Base-by-base conservation (phyloP, 2,888 invertebrate species). In the Patella depressa region DNA sequence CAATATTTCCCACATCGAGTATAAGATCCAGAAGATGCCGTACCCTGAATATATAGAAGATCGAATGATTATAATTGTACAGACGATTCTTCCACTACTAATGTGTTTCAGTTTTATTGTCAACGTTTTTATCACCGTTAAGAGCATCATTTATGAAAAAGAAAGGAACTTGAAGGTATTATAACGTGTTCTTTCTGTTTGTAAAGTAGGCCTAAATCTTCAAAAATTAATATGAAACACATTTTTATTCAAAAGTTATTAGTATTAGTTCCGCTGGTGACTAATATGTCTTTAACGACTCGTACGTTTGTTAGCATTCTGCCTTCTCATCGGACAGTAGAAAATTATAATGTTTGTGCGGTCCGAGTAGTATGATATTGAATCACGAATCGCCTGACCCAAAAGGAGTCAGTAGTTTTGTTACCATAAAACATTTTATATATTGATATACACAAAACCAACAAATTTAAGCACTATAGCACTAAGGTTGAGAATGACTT, bases 51-150 rank as follows among this genome's bases (percentile, higher is more conserved):
- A 94, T 91, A 91, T 94, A 0, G 92, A 93, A 45, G 96, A 97
- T 90, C 89, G 93, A 0, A 93, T 96, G 19, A 90, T 96, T 2
- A 92, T 94, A 65, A 94, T 94, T 0, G 89, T 96, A 70, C 93
- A 94, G 87, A 90, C 93, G 17, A 93, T 95, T 85, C 93, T 97
- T 78, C 95, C 96, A 0, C 92, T 96, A 82, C 94, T 97, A 73
- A 93, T 97, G 53, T 93, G 96, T 92, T 92, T 97, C 17, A 95
- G 96, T 88, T 96, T 96, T 88, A 94, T 95, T 77, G 96, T 96
- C 89, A 94, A 95, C 0, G 95, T 95, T 75, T 94, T 96, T 19
- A 96, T 95, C 87, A 95, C 95, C 54, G 94, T 95, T 1, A 95
- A 95, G 91, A 94, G 94, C 73, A 93, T 96, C 53, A 94, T 95